Evolutionary conservation across 2,113 vertebrate genomes (phyloP).

Genomic region (Grammomys dolichurus): DNA sequence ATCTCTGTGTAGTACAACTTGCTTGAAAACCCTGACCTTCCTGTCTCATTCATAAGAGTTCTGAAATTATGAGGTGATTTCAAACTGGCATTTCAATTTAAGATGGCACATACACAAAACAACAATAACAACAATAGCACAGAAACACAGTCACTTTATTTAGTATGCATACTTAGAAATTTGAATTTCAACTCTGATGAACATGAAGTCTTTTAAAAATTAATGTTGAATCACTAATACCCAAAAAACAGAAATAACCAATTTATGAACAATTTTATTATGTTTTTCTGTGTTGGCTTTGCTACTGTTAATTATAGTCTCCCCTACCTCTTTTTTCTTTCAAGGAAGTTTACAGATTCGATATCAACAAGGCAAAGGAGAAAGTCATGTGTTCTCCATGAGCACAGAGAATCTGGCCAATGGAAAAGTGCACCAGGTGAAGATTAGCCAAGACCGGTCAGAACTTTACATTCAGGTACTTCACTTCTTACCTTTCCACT

Average conservation of each 20-base stretch:
- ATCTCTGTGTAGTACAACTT: background rate
- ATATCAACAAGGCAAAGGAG: conserved; percentile 92
- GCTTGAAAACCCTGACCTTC: background rate
- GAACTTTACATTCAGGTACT: conserved; percentile 94
- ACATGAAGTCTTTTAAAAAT: background rate
- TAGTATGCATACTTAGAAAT: background rate
- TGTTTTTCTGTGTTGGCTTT: background rate
- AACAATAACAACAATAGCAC: no score
- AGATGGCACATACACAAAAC: background rate
- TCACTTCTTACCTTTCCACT: background rate
- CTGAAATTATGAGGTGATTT: background rate
- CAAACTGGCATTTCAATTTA: background rate
- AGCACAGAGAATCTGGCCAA: conserved; percentile 92
- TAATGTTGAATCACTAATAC: background rate
- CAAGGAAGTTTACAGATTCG: conserved; percentile 97
- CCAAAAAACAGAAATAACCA: background rate
- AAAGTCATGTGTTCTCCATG: conserved; percentile 91
- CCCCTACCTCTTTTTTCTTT: conserved; percentile 71
- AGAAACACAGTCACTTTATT: background rate
- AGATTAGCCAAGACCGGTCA: conserved; percentile 92
- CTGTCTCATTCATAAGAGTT: background rate
- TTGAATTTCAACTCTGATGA: background rate
- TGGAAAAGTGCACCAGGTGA: conserved; percentile 91
- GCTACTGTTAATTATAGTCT: conserved; percentile 43
- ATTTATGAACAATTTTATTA: background rate